phyloP scores from a whole-genome alignment of 1,140 invertebrate genomes.

The Zaprionus camerounensis region DNA sequence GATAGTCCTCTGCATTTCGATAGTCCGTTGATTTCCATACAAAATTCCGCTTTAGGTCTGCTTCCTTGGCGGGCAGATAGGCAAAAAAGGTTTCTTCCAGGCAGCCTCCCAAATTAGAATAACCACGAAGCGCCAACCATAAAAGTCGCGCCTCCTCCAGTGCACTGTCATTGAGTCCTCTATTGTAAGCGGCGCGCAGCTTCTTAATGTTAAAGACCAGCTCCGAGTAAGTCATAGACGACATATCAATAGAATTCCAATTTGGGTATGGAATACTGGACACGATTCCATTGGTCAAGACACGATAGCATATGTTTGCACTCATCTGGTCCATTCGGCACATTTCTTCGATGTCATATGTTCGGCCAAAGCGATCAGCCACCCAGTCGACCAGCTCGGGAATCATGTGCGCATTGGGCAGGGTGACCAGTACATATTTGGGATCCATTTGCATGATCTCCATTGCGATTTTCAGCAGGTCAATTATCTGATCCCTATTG shows the following conservation, averaged over 20 bases:
- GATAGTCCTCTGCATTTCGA: constrained; percentile 45
- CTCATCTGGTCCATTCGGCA: constrained; percentile 23
- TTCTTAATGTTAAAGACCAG: neutral
- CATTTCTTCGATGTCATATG: constrained; percentile 20
- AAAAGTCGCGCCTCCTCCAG: constrained; percentile 48
- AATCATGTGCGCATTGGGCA: constrained; percentile 72
- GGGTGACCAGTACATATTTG: constrained; percentile 64
- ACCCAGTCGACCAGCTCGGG: constrained; percentile 71
- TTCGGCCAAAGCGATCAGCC: constrained; percentile 62
- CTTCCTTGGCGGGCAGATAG: constrained; percentile 65
- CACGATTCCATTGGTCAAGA: neutral
- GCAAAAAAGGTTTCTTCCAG: constrained; percentile 62
- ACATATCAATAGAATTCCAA: neutral
- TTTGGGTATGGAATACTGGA: neutral
- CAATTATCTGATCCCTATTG: constrained; percentile 42
- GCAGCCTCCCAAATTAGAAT: constrained; percentile 29
- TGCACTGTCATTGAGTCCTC: constrained; percentile 33
- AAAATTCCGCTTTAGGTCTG: constrained; percentile 40
- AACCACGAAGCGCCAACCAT: constrained; percentile 63
- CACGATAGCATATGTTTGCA: neutral
- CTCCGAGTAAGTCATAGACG: neutral
- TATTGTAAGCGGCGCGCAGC: constrained; percentile 9
- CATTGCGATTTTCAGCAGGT: constrained; percentile 59
- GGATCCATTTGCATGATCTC: constrained; percentile 46
- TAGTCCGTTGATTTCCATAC: constrained; percentile 33